Percentiles rank a stretch among this genome's conserved stretches.
Evolutionary conservation across 2,113 vertebrate species (phyloP).

Genomic region (Cairina moschata): DNA sequence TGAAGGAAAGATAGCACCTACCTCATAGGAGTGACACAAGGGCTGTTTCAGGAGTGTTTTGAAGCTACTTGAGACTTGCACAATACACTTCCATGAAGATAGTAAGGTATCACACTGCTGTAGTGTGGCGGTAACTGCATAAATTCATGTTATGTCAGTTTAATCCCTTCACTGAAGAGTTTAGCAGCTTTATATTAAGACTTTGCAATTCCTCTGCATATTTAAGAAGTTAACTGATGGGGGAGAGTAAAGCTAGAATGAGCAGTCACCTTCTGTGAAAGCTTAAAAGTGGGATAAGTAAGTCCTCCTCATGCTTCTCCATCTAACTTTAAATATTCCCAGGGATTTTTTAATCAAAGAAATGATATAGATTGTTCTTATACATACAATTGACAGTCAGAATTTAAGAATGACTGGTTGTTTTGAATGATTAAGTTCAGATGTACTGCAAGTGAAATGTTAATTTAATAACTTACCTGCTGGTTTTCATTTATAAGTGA

Average conservation of each 20-base stretch:
- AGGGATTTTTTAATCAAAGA: background rate
- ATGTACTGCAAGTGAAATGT: slow-evolving; percentile 20
- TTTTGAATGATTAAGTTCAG: slow-evolving; percentile 28
- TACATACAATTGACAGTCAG: background rate
- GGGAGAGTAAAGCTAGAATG: background rate
- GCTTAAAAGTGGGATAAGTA: background rate
- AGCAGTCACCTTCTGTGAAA: background rate
- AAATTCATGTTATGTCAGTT: background rate
- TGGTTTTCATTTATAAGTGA: slow-evolving; percentile 18
- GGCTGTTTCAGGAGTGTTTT: slow-evolving; percentile 25
- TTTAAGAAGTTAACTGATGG: background rate
- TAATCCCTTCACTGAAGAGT: background rate
- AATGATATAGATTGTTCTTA: background rate
- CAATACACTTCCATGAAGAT: background rate
- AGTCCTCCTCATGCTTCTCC: background rate
- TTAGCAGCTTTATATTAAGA: background rate
- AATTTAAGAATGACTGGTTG: background rate
- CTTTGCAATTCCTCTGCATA: too few relatives aligned
- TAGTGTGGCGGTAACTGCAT: background rate
- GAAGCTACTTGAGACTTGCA: background rate
- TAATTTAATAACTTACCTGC: slow-evolving; percentile 35
- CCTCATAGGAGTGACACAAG: slow-evolving; percentile 40
- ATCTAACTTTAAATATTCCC: background rate
- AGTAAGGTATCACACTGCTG: background rate
- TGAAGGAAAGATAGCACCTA: slow-evolving; percentile 37